A percentile compares a stretch with the other conserved stretches of the same genome.
Conservation (phyloP, 2,888 invertebrate species). For the Nomada ferruginata region DNA sequence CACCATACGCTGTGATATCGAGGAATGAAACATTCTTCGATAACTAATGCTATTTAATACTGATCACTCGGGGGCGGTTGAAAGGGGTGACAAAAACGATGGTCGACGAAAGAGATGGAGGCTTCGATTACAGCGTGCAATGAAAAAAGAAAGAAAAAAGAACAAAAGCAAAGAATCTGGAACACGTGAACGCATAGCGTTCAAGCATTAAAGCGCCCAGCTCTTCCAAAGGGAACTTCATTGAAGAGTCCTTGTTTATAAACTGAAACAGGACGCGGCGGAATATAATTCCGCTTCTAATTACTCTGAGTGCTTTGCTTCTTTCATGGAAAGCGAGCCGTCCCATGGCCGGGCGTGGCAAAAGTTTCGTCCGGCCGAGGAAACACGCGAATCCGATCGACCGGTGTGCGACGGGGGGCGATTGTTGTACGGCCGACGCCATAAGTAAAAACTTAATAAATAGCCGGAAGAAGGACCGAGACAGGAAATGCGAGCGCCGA, state of each 20-base stretch:
- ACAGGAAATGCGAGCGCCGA: constrained; percentile 58
- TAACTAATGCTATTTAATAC: too few relatives aligned
- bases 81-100: too few relatives aligned
- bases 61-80: too few relatives aligned
- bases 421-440: constrained; percentile 78
- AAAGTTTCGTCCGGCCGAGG: constrained; percentile 75
- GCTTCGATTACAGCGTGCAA: neutral
- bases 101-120: neutral
- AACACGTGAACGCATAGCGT: constrained; percentile 65
- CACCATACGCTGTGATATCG: neutral
- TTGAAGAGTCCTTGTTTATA: constrained; percentile 83
- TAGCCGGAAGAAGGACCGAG: constrained; percentile 75
- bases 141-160: neutral
- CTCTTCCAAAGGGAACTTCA: constrained; percentile 75
- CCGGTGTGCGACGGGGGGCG: constrained; percentile 61
- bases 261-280: constrained; percentile 81
- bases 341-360: constrained; percentile 58
- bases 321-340: constrained; percentile 78
- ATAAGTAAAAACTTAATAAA: constrained; percentile 83
- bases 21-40: neutral
- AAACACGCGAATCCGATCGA: constrained; percentile 63
- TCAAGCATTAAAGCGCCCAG: constrained; percentile 69
- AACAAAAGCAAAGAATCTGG: constrained; percentile 19
- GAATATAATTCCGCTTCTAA: constrained; percentile 82
- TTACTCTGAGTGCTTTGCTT: constrained; percentile 82